Conservation (phyloP, 2,888 invertebrate genomes). For the Metellina segmentata region DNA sequence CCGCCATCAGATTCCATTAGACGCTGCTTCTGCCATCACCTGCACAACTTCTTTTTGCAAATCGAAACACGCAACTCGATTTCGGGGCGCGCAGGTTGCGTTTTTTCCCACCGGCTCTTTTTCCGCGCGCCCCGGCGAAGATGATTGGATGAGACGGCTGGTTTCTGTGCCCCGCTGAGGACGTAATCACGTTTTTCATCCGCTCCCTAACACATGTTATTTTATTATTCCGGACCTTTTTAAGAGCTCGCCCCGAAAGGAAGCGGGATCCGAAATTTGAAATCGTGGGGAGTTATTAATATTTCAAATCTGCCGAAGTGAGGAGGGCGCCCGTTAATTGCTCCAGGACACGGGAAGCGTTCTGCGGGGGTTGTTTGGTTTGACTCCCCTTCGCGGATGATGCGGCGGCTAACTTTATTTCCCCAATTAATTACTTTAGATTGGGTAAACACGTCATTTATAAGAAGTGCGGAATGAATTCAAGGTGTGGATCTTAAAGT, state of each 20-base stretch:
- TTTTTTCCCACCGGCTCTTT: constrained; percentile 72
- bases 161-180: constrained; percentile 1
- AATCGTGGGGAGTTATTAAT: no score
- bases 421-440: neutral
- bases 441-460: no score
- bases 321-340: neutral
- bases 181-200: constrained; percentile 63
- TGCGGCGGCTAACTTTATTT: neutral
- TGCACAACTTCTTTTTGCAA: constrained; percentile 62
- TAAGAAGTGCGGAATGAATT: no score
- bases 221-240: constrained; percentile 7
- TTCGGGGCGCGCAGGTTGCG: constrained; percentile 41
- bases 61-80: constrained; percentile 71
- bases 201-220: constrained; percentile 14
- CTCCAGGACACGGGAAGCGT: neutral
- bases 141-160: constrained; percentile 69
- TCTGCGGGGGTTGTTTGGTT: no score
- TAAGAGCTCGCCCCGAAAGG: no score
- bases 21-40: constrained; percentile 63
- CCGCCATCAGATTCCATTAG: constrained; percentile 75
- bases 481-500: no score
- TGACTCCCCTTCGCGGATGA: neutral
- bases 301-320: neutral
- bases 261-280: no score
- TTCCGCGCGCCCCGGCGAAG: constrained; percentile 51